phyloP scores from a whole-genome alignment of 2,797 vertebrate species.

The Sorex maritimensis region DNA sequence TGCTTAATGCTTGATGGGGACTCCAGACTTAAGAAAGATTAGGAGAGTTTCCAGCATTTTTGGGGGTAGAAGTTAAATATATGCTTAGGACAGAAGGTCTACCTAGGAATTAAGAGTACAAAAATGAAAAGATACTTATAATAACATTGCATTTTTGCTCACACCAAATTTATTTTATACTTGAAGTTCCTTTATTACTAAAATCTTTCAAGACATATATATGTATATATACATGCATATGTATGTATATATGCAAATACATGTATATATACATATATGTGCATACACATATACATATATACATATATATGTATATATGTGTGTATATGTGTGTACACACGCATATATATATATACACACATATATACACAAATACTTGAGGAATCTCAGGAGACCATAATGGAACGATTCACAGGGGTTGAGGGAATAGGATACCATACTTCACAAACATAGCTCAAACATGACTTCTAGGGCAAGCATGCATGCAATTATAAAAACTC shows the following conservation, averaged over 20 bases:
- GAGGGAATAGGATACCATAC: background rate
- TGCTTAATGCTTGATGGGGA: background rate
- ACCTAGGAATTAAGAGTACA: background rate
- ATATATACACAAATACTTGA: background rate
- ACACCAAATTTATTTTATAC: slow-evolving; percentile 3
- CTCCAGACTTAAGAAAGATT: background rate
- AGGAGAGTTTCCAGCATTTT: background rate
- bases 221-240: background rate
- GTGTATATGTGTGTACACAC: too few relatives aligned
- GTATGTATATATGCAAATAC: too few relatives aligned
- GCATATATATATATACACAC: too few relatives aligned
- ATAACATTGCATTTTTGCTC: slow-evolving; percentile 53
- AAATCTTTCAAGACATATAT: slow-evolving; percentile 22
- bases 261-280: too few relatives aligned
- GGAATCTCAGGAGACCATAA: background rate
- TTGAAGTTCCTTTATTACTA: slow-evolving; percentile 51
- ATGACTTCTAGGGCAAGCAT: background rate
- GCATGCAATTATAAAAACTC: background rate
- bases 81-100: background rate
- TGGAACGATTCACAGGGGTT: background rate
- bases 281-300: too few relatives aligned
- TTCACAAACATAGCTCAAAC: background rate
- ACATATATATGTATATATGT: too few relatives aligned
- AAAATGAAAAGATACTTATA: slow-evolving; percentile 14
- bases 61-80: background rate